These are phyloP conservation scores for Euphonia xanthogaster DNA, from an alignment of 2,797 vertebrate species.

Conservation along the genomic window DNA sequence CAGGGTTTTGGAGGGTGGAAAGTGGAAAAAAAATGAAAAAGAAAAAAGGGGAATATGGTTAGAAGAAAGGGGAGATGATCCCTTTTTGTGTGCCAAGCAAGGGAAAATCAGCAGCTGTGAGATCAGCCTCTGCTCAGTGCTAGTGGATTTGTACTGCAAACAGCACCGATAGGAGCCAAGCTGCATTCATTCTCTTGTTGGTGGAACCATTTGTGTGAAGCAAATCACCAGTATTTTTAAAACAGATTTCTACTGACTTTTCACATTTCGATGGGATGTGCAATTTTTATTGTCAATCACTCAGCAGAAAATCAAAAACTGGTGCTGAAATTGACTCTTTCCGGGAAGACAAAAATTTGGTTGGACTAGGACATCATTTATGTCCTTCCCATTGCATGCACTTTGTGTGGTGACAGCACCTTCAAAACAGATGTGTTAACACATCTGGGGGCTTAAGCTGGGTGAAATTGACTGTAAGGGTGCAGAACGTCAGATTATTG, in stretches of 20 bases:
- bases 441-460: not conserved
- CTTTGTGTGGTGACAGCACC: not conserved
- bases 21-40: no score
- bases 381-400: not conserved
- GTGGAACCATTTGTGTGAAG: not conserved
- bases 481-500: not conserved
- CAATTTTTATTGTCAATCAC: not conserved
- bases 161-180: not conserved
- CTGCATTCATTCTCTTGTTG: not conserved
- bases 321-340: not conserved
- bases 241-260: not conserved
- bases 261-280: not conserved
- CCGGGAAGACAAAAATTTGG: not conserved
- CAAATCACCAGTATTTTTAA: not conserved
- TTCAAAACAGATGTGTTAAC: not conserved
- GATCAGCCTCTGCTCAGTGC: not conserved
- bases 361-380: not conserved
- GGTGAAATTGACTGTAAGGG: not conserved
- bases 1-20: not conserved
- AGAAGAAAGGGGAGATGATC: not conserved
- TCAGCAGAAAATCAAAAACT: not conserved
- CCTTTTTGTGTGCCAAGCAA: accelerated
- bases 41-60: accelerated
- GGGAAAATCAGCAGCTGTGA: not conserved
- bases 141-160: not conserved